Evolutionary conservation across 2,797 vertebrate genomes (phyloP).

Genomic region (Adrianichthys oophorus): DNA sequence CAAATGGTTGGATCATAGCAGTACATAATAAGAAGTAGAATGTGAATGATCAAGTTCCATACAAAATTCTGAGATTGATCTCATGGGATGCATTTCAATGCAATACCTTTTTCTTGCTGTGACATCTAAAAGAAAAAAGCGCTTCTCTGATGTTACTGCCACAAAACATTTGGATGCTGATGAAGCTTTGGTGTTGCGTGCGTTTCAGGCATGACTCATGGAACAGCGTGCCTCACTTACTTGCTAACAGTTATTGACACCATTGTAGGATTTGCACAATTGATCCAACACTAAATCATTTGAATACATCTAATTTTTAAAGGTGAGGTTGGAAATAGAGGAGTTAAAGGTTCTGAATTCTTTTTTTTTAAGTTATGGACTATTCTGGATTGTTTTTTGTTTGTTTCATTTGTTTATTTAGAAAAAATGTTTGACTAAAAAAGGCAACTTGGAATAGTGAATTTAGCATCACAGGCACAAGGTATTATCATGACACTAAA

Average conservation of each 20-base stretch:
- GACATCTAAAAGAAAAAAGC: constrained; percentile 8
- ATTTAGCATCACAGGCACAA: too few species aligned
- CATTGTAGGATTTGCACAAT: constrained; percentile 3
- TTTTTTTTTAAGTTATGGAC: too few species aligned
- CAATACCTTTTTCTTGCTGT: constrained; percentile 5
- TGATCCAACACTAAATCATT: background rate
- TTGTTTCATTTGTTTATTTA: too few species aligned
- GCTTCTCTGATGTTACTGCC: constrained; percentile 10
- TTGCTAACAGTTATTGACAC: constrained; percentile 8
- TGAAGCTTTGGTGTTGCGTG: constrained; percentile 26
- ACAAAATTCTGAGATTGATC: constrained; percentile 17
- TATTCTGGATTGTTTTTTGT: too few species aligned
- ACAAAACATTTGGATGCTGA: constrained; percentile 2
- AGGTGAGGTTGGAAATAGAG: background rate
- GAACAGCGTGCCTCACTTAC: constrained; percentile 15
- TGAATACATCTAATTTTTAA: background rate
- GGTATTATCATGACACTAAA: too few species aligned
- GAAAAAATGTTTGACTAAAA: too few species aligned
- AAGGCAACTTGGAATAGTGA: too few species aligned
- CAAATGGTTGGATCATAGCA: constrained; percentile 8
- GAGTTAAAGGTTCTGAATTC: background rate
- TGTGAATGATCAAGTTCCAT: constrained; percentile 33
- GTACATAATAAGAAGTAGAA: constrained; percentile 24
- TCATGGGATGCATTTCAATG: constrained; percentile 13
- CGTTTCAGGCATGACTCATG: constrained; percentile 7